A percentile compares a stretch with the other conserved stretches of the same genome.
phyloP scores from a whole-genome alignment of 2,113 vertebrate species.

The Taxidea taxus region DNA sequence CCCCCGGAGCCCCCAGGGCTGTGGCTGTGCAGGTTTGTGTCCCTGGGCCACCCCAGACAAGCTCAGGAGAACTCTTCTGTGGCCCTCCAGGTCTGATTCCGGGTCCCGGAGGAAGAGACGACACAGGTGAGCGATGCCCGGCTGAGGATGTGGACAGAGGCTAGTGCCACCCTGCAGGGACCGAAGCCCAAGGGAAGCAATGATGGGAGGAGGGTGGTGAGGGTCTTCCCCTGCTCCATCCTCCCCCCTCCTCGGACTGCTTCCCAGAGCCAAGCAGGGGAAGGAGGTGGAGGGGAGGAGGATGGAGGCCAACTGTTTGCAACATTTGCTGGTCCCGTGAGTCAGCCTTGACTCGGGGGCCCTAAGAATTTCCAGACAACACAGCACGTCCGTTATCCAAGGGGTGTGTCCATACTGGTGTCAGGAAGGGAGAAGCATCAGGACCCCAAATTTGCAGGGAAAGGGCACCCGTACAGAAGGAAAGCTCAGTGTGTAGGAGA shows the following conservation, averaged over 20 bases:
- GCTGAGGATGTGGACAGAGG: fast-evolving
- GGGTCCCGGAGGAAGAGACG: conserved; percentile 94
- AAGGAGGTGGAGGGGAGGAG: fast-evolving
- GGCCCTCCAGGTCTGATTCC: conserved; percentile 89
- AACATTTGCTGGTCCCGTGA: not conserved
- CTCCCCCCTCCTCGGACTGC: not conserved
- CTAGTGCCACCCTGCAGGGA: not conserved
- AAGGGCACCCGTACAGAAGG: not conserved
- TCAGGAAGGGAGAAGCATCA: not conserved
- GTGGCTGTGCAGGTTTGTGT: not conserved
- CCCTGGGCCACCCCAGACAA: not conserved
- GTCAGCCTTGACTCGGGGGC: not conserved
- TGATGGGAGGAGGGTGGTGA: not conserved
- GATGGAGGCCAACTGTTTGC: not conserved
- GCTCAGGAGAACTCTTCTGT: conserved; percentile 44
- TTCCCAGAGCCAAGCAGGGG: not conserved
- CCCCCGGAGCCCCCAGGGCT: not conserved
- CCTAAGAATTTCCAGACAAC: not conserved
- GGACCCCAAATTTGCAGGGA: not conserved
- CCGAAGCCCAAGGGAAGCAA: not conserved
- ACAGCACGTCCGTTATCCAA: not conserved
- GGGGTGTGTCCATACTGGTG: not conserved
- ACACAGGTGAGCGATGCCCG: conserved; percentile 88
- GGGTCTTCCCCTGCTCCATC: not conserved
- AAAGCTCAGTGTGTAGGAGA: not conserved